Evolutionary conservation across 2,888 invertebrate genomes (phyloP).

Genomic region (Argynnis bischoffii): DNA sequence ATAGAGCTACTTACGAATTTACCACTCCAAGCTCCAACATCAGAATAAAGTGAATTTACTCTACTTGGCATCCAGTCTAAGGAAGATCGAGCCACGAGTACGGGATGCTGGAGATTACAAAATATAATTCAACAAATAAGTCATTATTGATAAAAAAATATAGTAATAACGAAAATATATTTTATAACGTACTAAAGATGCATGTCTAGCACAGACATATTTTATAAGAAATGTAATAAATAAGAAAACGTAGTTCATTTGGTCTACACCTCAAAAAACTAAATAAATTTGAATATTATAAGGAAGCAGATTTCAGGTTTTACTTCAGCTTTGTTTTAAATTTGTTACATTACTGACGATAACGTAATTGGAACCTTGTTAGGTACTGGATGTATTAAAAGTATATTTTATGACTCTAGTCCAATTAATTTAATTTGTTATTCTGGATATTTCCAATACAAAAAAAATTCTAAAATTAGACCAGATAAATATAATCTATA

Average conservation of each 20-base stretch:
- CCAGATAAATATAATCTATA: too few relatives aligned
- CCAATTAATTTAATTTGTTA: too few relatives aligned
- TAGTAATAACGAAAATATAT: not conserved
- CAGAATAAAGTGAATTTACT: conserved; percentile 74
- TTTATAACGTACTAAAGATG: conserved; percentile 41
- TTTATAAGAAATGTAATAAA: conserved; percentile 11
- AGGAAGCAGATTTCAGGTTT: too few relatives aligned
- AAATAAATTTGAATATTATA: too few relatives aligned
- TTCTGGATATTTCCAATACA: too few relatives aligned
- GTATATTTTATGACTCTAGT: too few relatives aligned
- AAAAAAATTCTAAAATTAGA: too few relatives aligned
- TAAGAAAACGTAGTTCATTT: conserved; percentile 6
- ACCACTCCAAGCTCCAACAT: conserved; percentile 78
- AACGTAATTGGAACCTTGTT: too few relatives aligned
- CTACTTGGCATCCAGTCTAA: conserved; percentile 78
- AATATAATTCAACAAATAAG: not conserved
- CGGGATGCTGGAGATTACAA: conserved; percentile 61
- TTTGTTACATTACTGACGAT: too few relatives aligned
- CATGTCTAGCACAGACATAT: conserved; percentile 39
- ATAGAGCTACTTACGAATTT: conserved; percentile 64
- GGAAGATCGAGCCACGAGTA: conserved; percentile 71
- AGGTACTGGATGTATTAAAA: too few relatives aligned
- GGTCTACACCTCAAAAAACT: not conserved
- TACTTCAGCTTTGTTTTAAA: too few relatives aligned
- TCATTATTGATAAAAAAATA: not conserved